phyloP scores from a whole-genome alignment of 2,888 invertebrate genomes.

The Heteropelma amictum region DNA sequence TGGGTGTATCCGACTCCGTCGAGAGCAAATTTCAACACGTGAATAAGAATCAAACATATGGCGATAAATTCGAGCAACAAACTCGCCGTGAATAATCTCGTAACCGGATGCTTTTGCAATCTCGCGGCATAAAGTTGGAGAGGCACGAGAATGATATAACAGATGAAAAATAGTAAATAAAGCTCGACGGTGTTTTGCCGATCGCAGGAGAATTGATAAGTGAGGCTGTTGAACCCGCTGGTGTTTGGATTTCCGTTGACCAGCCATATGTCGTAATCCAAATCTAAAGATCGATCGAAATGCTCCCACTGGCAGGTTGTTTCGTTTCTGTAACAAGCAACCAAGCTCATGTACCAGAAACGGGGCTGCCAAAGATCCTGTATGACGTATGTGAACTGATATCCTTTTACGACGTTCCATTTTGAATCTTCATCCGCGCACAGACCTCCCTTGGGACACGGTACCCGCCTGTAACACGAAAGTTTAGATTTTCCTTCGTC shows the following conservation, averaged over 20 bases:
- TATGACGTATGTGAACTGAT: slow-evolving; percentile 97
- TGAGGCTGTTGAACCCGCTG: slow-evolving; percentile 91
- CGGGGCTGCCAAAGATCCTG: slow-evolving; percentile 93
- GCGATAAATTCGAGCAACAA: slow-evolving; percentile 91
- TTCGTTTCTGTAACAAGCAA: slow-evolving; percentile 92
- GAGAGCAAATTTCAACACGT: slow-evolving; percentile 92
- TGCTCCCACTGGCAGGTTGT: slow-evolving; percentile 92
- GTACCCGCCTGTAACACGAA: slow-evolving; percentile 83
- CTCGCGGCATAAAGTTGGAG: slow-evolving; percentile 94
- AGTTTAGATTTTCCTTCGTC: background rate
- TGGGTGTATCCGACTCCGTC: slow-evolving; percentile 93
- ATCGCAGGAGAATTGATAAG: slow-evolving; percentile 98
- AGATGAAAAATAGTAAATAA: slow-evolving; percentile 91
- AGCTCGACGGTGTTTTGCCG: slow-evolving; percentile 94
- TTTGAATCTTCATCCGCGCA: slow-evolving; percentile 94
- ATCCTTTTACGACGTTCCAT: slow-evolving; percentile 89
- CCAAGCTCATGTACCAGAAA: slow-evolving; percentile 97
- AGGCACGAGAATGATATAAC: slow-evolving; percentile 91
- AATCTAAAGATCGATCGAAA: slow-evolving; percentile 80
- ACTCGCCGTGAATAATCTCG: slow-evolving; percentile 92
- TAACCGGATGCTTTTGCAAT: slow-evolving; percentile 93
- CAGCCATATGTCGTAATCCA: slow-evolving; percentile 95
- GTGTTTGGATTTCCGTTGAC: slow-evolving; percentile 97
- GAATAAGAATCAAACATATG: slow-evolving; percentile 91
- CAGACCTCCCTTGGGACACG: slow-evolving; percentile 86